These are phyloP conservation scores for Papilio dardanus DNA, from an alignment of 1,140 invertebrate species.

Conservation along the genomic window DNA sequence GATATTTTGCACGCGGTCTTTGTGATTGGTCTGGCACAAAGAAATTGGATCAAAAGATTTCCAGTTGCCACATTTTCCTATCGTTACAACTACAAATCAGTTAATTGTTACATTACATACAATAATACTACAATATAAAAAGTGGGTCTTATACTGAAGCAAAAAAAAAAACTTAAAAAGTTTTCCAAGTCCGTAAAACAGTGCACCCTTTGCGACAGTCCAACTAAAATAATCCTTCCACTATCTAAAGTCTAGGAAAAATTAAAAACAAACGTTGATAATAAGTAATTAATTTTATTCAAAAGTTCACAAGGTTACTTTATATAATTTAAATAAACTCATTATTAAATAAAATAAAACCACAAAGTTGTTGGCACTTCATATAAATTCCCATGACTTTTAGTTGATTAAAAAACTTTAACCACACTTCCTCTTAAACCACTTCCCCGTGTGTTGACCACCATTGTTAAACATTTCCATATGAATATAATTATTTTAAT, in stretches of 20 bases:
- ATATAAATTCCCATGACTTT: not conserved
- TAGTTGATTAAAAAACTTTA: not conserved
- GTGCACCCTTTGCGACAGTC: no score
- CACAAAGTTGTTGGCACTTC: not conserved
- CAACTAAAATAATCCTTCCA: no score
- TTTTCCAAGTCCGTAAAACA: no score
- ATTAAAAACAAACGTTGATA: not conserved
- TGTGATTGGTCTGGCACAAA: not conserved
- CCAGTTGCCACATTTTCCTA: not conserved
- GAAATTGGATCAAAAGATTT: not conserved
- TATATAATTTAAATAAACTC: constrained; percentile 4
- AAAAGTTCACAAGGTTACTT: not conserved
- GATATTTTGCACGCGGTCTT: not conserved
- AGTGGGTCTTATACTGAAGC: no score
- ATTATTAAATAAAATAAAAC: not conserved
- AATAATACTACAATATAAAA: no score
- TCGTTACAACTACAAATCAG: not conserved
- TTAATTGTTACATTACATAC: no score
- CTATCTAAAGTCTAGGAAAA: not conserved
- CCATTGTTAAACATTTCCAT: no score
- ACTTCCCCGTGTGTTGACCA: no score
- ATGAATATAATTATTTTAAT: no score
- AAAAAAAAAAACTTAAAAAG: no score
- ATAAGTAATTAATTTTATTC: constrained; percentile 11
- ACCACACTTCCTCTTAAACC: not conserved